A percentile compares a stretch with the other conserved stretches of the same genome.
Evolutionary conservation across 2,888 invertebrate species (phyloP).

Genomic region (Acanthosoma haemorrhoidale): DNA sequence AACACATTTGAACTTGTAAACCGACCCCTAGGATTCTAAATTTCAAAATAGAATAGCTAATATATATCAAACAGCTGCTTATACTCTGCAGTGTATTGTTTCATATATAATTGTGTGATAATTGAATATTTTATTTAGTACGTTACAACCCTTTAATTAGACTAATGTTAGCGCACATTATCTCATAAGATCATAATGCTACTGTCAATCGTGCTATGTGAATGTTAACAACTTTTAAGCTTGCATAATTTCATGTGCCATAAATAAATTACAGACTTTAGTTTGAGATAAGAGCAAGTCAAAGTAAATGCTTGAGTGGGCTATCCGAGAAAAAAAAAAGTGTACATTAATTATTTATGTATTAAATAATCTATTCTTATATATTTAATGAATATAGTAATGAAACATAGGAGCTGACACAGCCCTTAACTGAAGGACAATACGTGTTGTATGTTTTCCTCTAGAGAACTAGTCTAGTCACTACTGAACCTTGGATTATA

Average conservation of each 20-base stretch:
- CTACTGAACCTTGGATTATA: constrained; percentile 27
- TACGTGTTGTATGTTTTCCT: constrained; percentile 16
- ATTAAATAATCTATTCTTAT: constrained; percentile 22
- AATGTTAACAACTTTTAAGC: not conserved
- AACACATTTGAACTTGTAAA: too few species aligned
- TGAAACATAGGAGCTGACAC: not conserved
- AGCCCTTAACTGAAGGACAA: constrained; percentile 25
- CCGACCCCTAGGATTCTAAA: too few species aligned
- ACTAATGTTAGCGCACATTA: not conserved
- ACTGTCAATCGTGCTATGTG: too few species aligned
- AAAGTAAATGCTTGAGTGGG: not conserved
- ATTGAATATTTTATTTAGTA: not conserved
- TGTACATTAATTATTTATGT: constrained; percentile 20
- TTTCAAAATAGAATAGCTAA: too few species aligned
- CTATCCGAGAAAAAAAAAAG: constrained; percentile 1
- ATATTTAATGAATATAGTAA: not conserved
- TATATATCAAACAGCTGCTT: too few species aligned
- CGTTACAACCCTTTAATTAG: not conserved
- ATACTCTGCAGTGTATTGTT: not conserved
- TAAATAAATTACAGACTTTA: not conserved
- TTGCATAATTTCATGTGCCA: constrained; percentile 18
- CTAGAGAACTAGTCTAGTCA: constrained; percentile 14
- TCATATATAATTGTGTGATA: not conserved
- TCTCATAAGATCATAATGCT: not conserved
- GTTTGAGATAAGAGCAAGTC: not conserved